Evolutionary conservation across 2,888 invertebrate genomes (phyloP), one percentile per base, ranked within the genome.

Genomic region (Melanophora roralis): DNA sequence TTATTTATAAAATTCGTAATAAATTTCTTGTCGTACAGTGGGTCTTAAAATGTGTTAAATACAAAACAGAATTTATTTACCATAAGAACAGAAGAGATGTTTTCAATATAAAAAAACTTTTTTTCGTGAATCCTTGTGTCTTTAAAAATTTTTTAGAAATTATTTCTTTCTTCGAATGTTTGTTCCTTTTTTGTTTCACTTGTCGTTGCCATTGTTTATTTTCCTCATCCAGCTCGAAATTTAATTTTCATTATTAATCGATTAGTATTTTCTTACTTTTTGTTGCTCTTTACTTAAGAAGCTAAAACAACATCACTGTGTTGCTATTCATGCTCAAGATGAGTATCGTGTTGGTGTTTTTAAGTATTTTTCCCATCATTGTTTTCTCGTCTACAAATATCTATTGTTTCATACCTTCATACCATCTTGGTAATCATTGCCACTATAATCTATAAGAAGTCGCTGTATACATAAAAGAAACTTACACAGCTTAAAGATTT

Each of bases 241-340:
- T 83, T 82, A 83, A 83, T 83, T 84, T 83, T 82, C 83, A 83
- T 84, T 82, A 83, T 83, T 84, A 84, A 83, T 84, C 84, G 84
- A 84, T 84, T 84, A 84, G 82, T 78, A 82, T 78, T 69, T 73
- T 78, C n/a, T 47, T 59, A 51, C 55, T 77, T 64, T 64, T 73
- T 78, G 69, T 74, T 62, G 51, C 65, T 78, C 57, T 74, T 79
- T 74, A 40, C 21, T 68, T 47, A 55, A 45, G 49, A 43, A 64
- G 74, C 64, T 53, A 62, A 55, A 75, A 59, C 67, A 79, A 75
- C 55, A 67, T 51, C 65, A 49, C 23, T 5, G 34, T 23, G 49
- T 32, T 21, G 60, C 27, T 36, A 55, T 19, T 38, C 60, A 21
- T 40, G n/a, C 21, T 40, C 11, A 38, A 6, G 8, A 27, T 36